Conservation (phyloP, 2,797 vertebrate species). For the Lagocephalus sceleratus region DNA sequence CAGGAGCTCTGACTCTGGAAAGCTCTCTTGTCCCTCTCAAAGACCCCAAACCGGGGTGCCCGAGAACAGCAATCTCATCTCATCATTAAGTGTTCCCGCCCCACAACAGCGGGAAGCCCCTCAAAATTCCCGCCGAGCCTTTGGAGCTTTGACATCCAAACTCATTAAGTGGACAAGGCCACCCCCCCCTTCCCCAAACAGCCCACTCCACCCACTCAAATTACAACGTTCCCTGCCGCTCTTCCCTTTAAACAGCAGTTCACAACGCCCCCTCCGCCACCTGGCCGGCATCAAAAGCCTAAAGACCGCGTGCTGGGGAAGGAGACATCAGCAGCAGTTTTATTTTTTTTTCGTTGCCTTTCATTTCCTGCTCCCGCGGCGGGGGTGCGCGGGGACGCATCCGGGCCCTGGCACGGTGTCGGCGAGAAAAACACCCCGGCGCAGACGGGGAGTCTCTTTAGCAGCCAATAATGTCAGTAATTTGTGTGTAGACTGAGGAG, state of each 20-base stretch:
- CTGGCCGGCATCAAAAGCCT: slow-evolving; percentile 63
- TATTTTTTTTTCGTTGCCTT: slow-evolving; percentile 34
- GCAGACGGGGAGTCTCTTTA: slow-evolving; percentile 46
- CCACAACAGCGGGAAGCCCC: slow-evolving; percentile 26
- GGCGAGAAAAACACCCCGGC: slow-evolving; percentile 33
- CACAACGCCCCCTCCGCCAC: slow-evolving; percentile 48
- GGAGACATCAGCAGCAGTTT: slow-evolving; percentile 55
- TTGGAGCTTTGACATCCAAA: slow-evolving; percentile 62
- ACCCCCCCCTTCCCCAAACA: slow-evolving; percentile 59
- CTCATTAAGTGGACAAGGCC: slow-evolving; percentile 46
- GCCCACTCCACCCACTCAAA: slow-evolving; percentile 56
- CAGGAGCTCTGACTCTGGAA: not conserved
- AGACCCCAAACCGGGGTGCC: not conserved
- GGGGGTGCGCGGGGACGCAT: slow-evolving; percentile 40
- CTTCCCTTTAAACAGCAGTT: slow-evolving; percentile 46
- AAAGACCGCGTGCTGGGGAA: slow-evolving; percentile 38
- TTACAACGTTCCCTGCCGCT: slow-evolving; percentile 47
- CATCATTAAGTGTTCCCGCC: too few relatives aligned
- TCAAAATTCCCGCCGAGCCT: slow-evolving; percentile 37
- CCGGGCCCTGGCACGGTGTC: slow-evolving; percentile 30
- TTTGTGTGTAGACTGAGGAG: slow-evolving; percentile 58
- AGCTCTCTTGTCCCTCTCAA: not conserved
- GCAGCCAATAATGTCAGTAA: slow-evolving; percentile 60
- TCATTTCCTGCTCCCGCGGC: slow-evolving; percentile 61
- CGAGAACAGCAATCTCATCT: too few relatives aligned